phyloP scores from a whole-genome alignment of 2,888 invertebrate genomes.

The Oligia latruncula region DNA sequence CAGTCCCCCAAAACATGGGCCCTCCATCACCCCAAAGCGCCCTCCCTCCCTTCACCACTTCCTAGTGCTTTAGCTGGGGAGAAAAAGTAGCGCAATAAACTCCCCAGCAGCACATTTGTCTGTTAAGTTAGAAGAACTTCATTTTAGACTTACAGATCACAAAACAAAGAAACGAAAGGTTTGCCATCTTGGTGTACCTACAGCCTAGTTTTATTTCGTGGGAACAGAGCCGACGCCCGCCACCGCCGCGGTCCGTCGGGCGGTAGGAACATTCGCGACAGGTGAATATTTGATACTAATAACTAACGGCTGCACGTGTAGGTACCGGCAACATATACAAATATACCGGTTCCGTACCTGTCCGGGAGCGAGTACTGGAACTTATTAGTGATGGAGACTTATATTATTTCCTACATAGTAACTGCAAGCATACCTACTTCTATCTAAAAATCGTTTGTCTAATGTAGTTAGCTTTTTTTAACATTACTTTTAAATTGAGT shows the following conservation, averaged over 20 bases:
- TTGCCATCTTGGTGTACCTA: neutral
- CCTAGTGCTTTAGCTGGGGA: neutral
- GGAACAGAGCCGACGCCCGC: conserved; percentile 36
- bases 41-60: neutral
- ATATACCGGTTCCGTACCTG: neutral
- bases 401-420: neutral
- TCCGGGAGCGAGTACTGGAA: neutral
- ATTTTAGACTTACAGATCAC: neutral
- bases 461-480: neutral
- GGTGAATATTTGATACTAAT: conserved; percentile 66
- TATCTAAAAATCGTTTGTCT: neutral
- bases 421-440: neutral
- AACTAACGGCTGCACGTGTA: conserved; percentile 34
- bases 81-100: neutral
- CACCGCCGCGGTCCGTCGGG: neutral
- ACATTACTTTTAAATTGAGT: neutral
- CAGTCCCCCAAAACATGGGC: neutral
- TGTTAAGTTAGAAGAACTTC: neutral
- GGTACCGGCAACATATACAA: neutral
- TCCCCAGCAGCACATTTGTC: neutral
- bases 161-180: neutral
- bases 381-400: neutral
- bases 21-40: no score
- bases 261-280: conserved; percentile 50
- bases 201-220: conserved; percentile 67